Percentiles rank a stretch among this genome's conserved stretches.
These are phyloP conservation scores for Stenoptilia bipunctidactyla DNA, from an alignment of 2,888 invertebrate genomes.

Conservation along the genomic window DNA sequence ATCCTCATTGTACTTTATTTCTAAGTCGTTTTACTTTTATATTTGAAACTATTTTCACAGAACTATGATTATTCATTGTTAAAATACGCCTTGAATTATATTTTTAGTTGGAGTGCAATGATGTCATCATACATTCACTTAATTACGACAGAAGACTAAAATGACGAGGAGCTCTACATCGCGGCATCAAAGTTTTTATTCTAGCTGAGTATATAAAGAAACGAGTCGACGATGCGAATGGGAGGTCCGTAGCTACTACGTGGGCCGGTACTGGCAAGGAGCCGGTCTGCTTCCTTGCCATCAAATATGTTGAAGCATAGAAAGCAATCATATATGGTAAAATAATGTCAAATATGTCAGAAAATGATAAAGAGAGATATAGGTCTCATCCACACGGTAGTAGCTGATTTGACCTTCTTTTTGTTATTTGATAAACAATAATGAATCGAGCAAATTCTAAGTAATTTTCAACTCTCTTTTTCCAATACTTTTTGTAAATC, in stretches of 20 bases:
- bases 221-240: not conserved
- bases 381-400: conserved; percentile 58
- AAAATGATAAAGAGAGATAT: conserved; percentile 59
- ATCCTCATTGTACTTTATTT: too few species aligned
- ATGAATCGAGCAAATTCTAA: too few species aligned
- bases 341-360: conserved; percentile 57
- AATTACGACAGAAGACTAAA: conserved; percentile 41
- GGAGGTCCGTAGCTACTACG: conserved; percentile 67
- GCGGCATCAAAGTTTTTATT: conserved; percentile 35
- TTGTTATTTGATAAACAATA: conserved; percentile 19
- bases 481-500: too few species aligned
- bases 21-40: too few species aligned
- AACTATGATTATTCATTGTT: too few species aligned
- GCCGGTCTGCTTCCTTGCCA: conserved; percentile 56
- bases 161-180: conserved; percentile 32
- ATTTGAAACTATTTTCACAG: too few species aligned
- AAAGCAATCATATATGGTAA: conserved; percentile 57
- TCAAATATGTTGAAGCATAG: conserved; percentile 51
- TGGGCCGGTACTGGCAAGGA: conserved; percentile 52
- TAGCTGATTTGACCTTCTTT: conserved; percentile 64
- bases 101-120: too few species aligned
- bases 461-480: too few species aligned
- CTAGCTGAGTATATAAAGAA: conserved; percentile 18
- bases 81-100: too few species aligned
- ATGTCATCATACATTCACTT: conserved; percentile 49